Evolutionary conservation across 1,140 invertebrate species (phyloP), one percentile per base, ranked within the genome.

Genomic region (Diabrotica undecimpunctata): DNA sequence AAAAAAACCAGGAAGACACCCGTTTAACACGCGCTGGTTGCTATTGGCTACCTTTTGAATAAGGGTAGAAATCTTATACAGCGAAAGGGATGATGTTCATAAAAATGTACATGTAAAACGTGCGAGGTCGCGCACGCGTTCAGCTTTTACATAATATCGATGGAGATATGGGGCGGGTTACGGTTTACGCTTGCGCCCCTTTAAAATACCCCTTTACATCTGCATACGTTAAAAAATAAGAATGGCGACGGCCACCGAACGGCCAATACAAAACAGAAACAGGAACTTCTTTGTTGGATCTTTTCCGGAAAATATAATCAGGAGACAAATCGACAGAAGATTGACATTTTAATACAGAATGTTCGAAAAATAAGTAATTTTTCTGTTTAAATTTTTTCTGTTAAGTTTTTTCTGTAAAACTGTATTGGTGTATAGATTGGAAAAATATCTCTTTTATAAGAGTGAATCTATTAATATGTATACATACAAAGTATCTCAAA

Each of bases 81-180:
- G 61, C 55, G 64, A 68, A 71, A 71, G 70, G 67, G 70, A 70
- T 66, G 70, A 70, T 65, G 50, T 60, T 71, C 72, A 74, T 74
- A 74, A 75, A 75, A 75, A 75, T 75, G 72, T 75, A 74, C 71
- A 75, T 75, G 72, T 75, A 75, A 75, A 75, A 75, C 69, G 74
- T 70, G 72, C 71, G 68, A 75, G 71, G 69, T 75, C 70, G 66
- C 68, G 72, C 69, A 68, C 66, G 74, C 71, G 74, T 72, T 52
- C 57, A 66, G 55, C 66, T 75, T 75, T 75, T 75, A 75, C 74
- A 75, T 75, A 75, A 75, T 75, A 75, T 75, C 74, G 71, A 75
- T 75, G 72, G 72, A 75, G 72, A 75, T 75, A 75, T 75, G 74
- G 74, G 74, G 71, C 72, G 69, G 74, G 69, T 75, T 13, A 62